These are phyloP conservation scores for Rhodinocichla rosea DNA, from an alignment of 2,113 vertebrate genomes.

Conservation along the genomic window DNA sequence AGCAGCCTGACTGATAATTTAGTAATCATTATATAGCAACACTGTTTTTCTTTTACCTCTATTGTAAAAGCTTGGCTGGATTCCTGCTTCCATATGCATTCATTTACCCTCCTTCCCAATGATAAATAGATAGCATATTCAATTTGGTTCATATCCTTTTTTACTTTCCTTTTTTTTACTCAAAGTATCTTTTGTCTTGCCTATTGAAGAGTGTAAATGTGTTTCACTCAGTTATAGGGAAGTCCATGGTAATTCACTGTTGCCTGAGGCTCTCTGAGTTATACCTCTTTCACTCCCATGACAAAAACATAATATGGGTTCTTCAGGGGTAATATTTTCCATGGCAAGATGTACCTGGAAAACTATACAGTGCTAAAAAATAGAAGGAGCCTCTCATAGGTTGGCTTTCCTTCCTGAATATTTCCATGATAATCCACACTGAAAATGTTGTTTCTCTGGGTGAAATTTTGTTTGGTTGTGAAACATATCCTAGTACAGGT, in stretches of 20 bases:
- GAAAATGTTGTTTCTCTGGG: not conserved
- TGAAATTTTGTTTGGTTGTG: not conserved
- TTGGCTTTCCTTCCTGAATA: not conserved
- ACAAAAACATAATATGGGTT: constrained; percentile 58
- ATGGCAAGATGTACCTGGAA: not conserved
- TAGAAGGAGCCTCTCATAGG: not conserved
- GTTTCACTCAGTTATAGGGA: constrained; percentile 51
- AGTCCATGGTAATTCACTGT: constrained; percentile 53
- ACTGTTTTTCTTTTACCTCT: not conserved
- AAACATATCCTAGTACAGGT: not conserved
- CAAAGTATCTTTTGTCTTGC: constrained; percentile 51
- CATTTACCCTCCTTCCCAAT: not conserved
- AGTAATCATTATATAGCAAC: not conserved
- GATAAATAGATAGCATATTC: not conserved
- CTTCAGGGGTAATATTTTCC: constrained; percentile 22
- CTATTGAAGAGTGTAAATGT: constrained; percentile 60
- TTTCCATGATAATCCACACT: not conserved
- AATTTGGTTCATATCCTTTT: constrained; percentile 27
- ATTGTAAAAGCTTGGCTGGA: not conserved
- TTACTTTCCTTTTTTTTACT: not conserved
- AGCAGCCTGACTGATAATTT: not conserved
- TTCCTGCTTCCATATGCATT: not conserved
- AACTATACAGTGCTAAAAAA: not conserved
- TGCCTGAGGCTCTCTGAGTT: constrained; percentile 52
- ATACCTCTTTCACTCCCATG: constrained; percentile 46